These are phyloP conservation scores for Temnothorax nylanderi DNA, from an alignment of 1,140 invertebrate genomes.

Conservation along the genomic window DNA sequence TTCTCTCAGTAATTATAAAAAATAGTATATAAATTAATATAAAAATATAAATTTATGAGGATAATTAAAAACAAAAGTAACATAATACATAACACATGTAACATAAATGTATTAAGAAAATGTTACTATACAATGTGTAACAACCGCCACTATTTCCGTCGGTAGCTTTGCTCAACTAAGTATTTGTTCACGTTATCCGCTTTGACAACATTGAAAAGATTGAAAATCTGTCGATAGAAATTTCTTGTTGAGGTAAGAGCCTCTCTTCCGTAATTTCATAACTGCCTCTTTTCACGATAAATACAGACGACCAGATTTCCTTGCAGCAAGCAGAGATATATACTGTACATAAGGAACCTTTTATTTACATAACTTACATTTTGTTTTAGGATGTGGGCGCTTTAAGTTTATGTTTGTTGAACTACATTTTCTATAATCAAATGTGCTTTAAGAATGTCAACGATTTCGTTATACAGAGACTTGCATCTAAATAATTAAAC, in stretches of 20 bases:
- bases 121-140: not conserved
- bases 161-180: not conserved
- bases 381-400: not conserved
- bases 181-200: not conserved
- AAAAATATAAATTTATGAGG: not conserved
- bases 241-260: not conserved
- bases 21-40: no score
- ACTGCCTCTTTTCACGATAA: not conserved
- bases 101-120: not conserved
- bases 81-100: not conserved
- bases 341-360: not conserved
- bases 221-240: constrained; percentile 2
- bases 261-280: not conserved
- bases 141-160: not conserved
- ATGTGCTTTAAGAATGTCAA: not conserved
- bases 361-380: not conserved
- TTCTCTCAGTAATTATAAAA: not conserved
- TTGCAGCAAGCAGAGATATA: not conserved
- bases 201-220: not conserved
- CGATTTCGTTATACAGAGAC: not conserved
- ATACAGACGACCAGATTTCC: not conserved
- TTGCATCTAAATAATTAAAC: constrained; percentile 2
- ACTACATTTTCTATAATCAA: not conserved
- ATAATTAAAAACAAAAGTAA: not conserved
- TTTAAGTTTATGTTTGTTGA: constrained; percentile 14